Conservation (phyloP, 2,888 invertebrate genomes). For the Ophion costatus region DNA sequence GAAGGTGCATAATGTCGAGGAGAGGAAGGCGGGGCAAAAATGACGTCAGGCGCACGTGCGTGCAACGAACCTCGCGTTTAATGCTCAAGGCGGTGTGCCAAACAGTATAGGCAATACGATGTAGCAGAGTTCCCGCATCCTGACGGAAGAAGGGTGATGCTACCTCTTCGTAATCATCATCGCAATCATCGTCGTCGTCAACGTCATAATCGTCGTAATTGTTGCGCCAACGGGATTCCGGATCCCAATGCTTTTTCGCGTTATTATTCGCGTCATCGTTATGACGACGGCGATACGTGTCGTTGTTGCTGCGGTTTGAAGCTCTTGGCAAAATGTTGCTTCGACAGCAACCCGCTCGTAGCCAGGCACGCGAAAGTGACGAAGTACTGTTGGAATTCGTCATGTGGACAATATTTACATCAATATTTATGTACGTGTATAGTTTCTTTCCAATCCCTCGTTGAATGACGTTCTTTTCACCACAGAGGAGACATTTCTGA, state of each 20-base stretch:
- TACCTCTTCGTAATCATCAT: slow-evolving; percentile 73
- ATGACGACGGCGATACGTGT: slow-evolving; percentile 41
- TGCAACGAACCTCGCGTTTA: slow-evolving; percentile 82
- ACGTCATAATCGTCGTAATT: slow-evolving; percentile 50
- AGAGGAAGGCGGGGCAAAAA: slow-evolving; percentile 12
- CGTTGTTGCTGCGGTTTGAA: slow-evolving; percentile 9
- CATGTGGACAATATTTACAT: slow-evolving; percentile 67
- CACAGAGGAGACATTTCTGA: neutral
- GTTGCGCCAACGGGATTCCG: slow-evolving; percentile 23
- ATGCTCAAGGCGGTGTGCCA: slow-evolving; percentile 91
- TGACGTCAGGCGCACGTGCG: slow-evolving; percentile 63
- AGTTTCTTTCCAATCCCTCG: slow-evolving; percentile 1
- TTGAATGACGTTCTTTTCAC: neutral
- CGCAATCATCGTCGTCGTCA: slow-evolving; percentile 3
- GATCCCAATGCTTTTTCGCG: slow-evolving; percentile 51
- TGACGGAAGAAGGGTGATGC: slow-evolving; percentile 75
- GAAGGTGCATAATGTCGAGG: neutral
- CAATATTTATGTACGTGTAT: neutral
- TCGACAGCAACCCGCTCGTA: slow-evolving; percentile 78
- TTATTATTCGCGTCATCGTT: slow-evolving; percentile 76
- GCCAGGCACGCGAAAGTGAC: slow-evolving; percentile 76
- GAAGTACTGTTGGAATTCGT: slow-evolving; percentile 76
- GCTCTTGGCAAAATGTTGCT: slow-evolving; percentile 71
- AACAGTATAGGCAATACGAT: slow-evolving; percentile 89
- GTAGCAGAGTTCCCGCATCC: slow-evolving; percentile 87